Percentiles rank a stretch among this genome's conserved stretches.
Conservation (phyloP, 92 coral and sea anemone genomes). For the Metridium senile region DNA sequence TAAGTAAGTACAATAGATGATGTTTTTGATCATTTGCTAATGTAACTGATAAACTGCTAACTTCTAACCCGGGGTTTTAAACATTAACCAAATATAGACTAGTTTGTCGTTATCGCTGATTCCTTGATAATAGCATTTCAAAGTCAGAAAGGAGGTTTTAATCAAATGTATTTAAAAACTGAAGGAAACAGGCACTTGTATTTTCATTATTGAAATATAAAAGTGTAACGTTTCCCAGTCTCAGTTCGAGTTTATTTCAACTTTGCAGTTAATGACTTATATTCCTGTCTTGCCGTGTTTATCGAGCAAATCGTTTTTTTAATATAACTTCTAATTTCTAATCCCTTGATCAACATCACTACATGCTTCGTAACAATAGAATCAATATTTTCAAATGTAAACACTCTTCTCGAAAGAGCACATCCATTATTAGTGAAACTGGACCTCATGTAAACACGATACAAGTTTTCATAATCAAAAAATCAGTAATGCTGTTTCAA, state of each 20-base stretch:
- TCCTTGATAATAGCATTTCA: no score
- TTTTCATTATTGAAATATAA: no score
- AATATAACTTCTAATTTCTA: neutral
- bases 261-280: no score
- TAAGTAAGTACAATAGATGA: neutral
- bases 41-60: neutral
- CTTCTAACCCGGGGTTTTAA: neutral
- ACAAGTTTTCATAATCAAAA: neutral
- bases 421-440: neutral
- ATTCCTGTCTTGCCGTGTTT: no score
- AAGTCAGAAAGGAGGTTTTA: no score
- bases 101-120: neutral
- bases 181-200: no score
- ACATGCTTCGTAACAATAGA: neutral
- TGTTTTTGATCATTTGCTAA: neutral
- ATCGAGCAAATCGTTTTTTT: no score
- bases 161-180: no score
- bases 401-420: neutral
- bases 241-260: no score
- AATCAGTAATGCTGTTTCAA: neutral
- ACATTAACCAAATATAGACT: neutral
- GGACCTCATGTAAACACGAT: neutral
- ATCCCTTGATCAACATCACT: constrained; percentile 9
- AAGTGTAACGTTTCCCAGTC: no score
- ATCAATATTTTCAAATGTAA: neutral